phyloP scores from a whole-genome alignment of 2,888 invertebrate species.

The Auanema sp. region DNA sequence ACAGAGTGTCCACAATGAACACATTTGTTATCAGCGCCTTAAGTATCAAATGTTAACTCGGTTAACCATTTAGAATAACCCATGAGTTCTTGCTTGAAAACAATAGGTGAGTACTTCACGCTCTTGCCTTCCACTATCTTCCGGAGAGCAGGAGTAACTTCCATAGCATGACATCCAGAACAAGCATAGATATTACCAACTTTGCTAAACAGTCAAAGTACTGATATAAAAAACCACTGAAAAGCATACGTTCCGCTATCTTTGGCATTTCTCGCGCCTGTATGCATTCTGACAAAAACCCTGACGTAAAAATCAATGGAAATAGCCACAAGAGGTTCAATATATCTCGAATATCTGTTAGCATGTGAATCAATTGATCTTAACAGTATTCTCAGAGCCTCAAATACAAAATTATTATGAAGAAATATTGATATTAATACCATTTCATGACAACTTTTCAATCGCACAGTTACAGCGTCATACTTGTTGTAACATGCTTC shows the following conservation, averaged over 20 bases:
- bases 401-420: conserved; percentile 36
- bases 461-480: conserved; percentile 83
- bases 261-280: conserved; percentile 83
- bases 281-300: conserved; percentile 83
- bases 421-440: conserved; percentile 66
- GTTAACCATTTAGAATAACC: conserved; percentile 2
- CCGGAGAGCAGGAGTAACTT: conserved; percentile 77
- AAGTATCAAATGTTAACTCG: conserved; percentile 8
- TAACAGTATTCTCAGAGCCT: conserved; percentile 88
- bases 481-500: conserved; percentile 93
- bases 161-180: conserved; percentile 81
- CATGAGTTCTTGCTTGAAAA: conserved; percentile 27
- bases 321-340: conserved; percentile 84
- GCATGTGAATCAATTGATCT: conserved; percentile 88
- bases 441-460: conserved; percentile 91
- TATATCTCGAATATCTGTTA: conserved; percentile 87
- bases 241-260: conserved; percentile 75
- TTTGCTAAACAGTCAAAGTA: conserved; percentile 71
- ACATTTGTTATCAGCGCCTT: conserved; percentile 40
- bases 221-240: background rate
- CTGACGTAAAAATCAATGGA: conserved; percentile 95
- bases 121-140: conserved; percentile 45
- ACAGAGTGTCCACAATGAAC: conserved; percentile 52
- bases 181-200: conserved; percentile 86
- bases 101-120: conserved; percentile 32